Base-by-base conservation (phyloP, 2,113 vertebrate species). In the Halichoerus grypus region DNA sequence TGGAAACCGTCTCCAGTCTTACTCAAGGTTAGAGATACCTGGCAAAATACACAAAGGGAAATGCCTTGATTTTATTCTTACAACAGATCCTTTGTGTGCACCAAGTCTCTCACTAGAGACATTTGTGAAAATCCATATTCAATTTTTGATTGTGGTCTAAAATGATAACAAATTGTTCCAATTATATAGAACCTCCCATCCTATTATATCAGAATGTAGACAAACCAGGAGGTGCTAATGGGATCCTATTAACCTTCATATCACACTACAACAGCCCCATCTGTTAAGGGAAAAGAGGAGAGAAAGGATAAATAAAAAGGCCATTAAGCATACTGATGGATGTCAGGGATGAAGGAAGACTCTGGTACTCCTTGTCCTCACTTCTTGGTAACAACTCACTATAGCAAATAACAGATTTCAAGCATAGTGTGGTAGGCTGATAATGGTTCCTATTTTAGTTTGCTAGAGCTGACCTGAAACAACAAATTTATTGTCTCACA, bases 161-260 rank as follows among this genome's bases (percentile, higher is more conserved):
- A 97, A 94, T 95, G 74, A 71, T 88, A 97, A 95, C 49, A 91
- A 93, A 92, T 22, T 88, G 28, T 76, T 93, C 76, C 59, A 93
- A 87, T 77, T 95, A 91, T 13, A 42, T 39, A 96, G 53, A 72
- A 76, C 53, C 49, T 94, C 67, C 59, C 71, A 92, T 36, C 16
- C 67, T 84, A 71, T 76, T 92, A 94, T 46, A 92, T 42, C 49
- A 88, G 55, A 96, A 79, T 86, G 19, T 63, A 87, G 89, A 97
- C 92, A 92, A 92, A 96, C 57, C 42, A 94, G 80, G 61, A 93
- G 31, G 24, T 94, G 22, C 26, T 97, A 94, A 96, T 65, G 61
- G 93, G n/a, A 93, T 88, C 69, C 80, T 76, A 96, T 88, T 94
- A 90, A 91, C 33, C 55, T 88, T 95, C 81, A 74, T n/a, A 96